These are phyloP conservation scores for Brachyhypopomus occidentalis DNA, from an alignment of 2,113 vertebrate species.

Conservation along the genomic window DNA sequence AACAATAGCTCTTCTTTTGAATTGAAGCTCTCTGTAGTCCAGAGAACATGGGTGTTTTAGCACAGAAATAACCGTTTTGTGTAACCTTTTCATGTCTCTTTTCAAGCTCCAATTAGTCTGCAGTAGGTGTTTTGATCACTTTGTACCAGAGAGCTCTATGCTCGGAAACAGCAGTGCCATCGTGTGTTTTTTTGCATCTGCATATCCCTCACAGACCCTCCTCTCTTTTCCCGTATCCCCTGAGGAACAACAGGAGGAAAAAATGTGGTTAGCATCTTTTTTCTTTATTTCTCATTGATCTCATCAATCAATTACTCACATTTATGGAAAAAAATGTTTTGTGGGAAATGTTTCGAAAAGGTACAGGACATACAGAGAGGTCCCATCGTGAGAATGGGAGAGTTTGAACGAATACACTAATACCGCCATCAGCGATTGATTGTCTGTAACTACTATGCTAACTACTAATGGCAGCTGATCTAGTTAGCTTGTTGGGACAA, in stretches of 20 bases:
- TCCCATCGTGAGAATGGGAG: not conserved
- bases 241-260: conserved; percentile 82
- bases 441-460: not conserved
- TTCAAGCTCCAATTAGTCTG: not conserved
- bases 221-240: conserved; percentile 58
- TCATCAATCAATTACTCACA: conserved; percentile 19
- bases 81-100: conserved; percentile 18
- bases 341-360: not conserved
- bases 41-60: not conserved
- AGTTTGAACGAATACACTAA: not conserved
- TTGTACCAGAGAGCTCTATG: not conserved
- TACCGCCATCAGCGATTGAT: not conserved
- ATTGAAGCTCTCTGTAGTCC: not conserved
- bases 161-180: not conserved
- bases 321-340: not conserved
- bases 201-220: conserved; percentile 64
- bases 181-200: conserved; percentile 42
- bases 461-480: not conserved
- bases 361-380: not conserved
- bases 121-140: not conserved
- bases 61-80: too few relatives aligned
- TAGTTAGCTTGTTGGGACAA: not conserved
- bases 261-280: conserved; percentile 79
- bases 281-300: conserved; percentile 60
- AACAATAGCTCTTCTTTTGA: not conserved